Percentiles rank a stretch among this genome's conserved stretches.
Evolutionary conservation across 2,113 vertebrate genomes (phyloP).

Genomic region (Cephalopholis sonnerati): DNA sequence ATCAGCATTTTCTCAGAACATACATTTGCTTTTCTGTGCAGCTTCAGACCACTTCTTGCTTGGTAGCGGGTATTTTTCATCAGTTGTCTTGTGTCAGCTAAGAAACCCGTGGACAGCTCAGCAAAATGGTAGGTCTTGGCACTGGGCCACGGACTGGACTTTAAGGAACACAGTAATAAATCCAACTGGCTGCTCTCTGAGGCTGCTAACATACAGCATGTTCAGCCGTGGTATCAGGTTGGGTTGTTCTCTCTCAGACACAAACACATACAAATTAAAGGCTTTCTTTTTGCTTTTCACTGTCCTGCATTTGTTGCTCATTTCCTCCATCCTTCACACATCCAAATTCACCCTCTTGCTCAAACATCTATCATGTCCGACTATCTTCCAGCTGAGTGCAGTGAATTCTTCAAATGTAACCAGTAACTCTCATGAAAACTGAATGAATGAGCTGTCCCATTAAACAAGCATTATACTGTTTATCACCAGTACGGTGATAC

Average conservation of each 20-base stretch:
- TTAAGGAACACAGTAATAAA: constrained; percentile 55
- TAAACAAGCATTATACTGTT: not conserved
- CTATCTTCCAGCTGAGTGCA: not conserved
- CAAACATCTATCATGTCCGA: constrained; percentile 1
- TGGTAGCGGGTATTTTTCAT: constrained; percentile 13
- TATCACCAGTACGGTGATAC: not conserved
- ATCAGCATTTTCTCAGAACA: constrained; percentile 31
- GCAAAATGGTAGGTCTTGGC: constrained; percentile 63
- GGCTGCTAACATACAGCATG: constrained; percentile 17
- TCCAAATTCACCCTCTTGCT: not conserved
- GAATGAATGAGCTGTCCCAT: not conserved
- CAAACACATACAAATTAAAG: not conserved
- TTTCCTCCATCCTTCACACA: constrained; percentile 6
- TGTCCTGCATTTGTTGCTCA: constrained; percentile 12
- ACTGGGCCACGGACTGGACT: constrained; percentile 22
- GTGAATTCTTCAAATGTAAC: not conserved
- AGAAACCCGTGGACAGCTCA: constrained; percentile 50
- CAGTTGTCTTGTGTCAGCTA: constrained; percentile 60
- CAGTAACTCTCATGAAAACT: not conserved
- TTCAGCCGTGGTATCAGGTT: not conserved
- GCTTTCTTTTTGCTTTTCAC: not conserved
- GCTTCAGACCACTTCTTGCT: constrained; percentile 27
- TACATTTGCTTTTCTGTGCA: constrained; percentile 29
- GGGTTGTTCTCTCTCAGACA: not conserved
- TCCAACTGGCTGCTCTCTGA: constrained; percentile 33